Evolutionary conservation across 2,888 invertebrate species (phyloP), one percentile per base, ranked within the genome.

Genomic region (Palloptera scutellata): DNA sequence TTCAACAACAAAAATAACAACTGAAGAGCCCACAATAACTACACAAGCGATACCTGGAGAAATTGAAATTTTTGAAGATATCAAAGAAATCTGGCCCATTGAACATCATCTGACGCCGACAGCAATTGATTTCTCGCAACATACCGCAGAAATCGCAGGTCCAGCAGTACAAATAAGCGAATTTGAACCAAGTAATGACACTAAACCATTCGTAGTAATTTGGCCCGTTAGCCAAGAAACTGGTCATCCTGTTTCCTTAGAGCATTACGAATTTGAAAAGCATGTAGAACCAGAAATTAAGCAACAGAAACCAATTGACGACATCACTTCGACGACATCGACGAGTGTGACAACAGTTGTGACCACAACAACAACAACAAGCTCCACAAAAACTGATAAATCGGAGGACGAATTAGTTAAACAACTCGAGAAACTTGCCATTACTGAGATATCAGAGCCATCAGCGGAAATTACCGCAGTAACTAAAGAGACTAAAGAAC

Each of bases 51-150:
- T 30, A 30, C 30, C 30, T 30, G 30, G 3, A 2, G 30, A 30
- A 30, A 30, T 30, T 30, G 30, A 30, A 30, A 30, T 30, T 30
- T 2, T 30, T 30, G 30, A 30, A 30, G 30, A 30, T 30, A 79
- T 85, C 64, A 70, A 76, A 53, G 79, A 83, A 30, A 85, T 85
- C 74, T 85, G 85, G 85, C 85, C 85, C 58, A 66, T 75, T 57
- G 75, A 83, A 72, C 82, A 84, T 73, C 82, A 84, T 71, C 72
- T 84, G 57, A 71, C 73, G 67, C 72, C 79, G 61, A 78, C 79
- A 61, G 75, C 78, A 54, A 84, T 84, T 75, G 82, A 82, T 65
- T 79, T 81, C 72, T 84, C 84, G 19, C 75, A 78, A 43, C 79
- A 78, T 62, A 54, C 20, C 63, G 80, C 80, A 68, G 69, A 77